These are phyloP conservation scores for Polia nebulosa DNA, from an alignment of 2,888 invertebrate species.

Conservation along the genomic window DNA sequence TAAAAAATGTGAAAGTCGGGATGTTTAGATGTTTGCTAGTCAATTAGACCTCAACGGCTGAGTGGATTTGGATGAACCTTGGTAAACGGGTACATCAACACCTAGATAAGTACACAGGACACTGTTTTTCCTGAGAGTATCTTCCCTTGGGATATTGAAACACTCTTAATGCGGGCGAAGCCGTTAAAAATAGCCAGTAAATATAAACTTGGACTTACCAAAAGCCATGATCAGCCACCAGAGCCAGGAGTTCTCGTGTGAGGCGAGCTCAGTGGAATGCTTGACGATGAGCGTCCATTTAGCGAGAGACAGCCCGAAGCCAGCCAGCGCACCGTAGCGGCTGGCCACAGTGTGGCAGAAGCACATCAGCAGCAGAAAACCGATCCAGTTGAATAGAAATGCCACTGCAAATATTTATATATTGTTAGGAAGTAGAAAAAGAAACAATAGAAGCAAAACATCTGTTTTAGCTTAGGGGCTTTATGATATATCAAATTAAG, in stretches of 20 bases:
- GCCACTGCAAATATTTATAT: slow-evolving; percentile 92
- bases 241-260: slow-evolving; percentile 97
- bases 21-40: no score
- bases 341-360: slow-evolving; percentile 98
- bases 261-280: slow-evolving; percentile 96
- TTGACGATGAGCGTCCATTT: slow-evolving; percentile 99
- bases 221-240: slow-evolving; percentile 98
- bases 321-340: slow-evolving; percentile 97
- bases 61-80: background rate
- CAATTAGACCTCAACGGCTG: background rate
- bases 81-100: no score
- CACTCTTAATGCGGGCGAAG: no score
- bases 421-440: background rate
- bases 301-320: slow-evolving; percentile 97
- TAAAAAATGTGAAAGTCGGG: no score
- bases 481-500: background rate
- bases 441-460: background rate
- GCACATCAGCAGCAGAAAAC: slow-evolving; percentile 97
- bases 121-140: no score
- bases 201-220: slow-evolving; percentile 92
- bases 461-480: background rate
- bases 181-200: no score
- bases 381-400: slow-evolving; percentile 99
- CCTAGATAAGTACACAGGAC: no score
- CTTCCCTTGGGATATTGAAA: no score